phyloP scores from a whole-genome alignment of 2,113 vertebrate species.

The Dasyurus viverrinus region DNA sequence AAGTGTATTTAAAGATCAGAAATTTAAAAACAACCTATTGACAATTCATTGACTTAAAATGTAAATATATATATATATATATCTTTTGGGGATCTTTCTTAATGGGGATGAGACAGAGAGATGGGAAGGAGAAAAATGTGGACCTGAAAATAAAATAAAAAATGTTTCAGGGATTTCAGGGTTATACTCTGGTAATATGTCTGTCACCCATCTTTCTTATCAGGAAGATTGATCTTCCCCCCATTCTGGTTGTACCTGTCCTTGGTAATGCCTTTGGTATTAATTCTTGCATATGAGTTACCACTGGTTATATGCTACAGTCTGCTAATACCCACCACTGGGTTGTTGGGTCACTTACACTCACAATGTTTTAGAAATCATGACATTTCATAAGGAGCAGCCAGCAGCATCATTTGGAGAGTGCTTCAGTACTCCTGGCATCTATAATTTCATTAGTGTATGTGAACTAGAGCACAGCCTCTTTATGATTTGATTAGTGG shows the following conservation, averaged over 20 bases:
- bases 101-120: neutral
- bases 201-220: neutral
- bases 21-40: slow-evolving; percentile 43
- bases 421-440: neutral
- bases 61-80: too few relatives aligned
- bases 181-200: neutral
- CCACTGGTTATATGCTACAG: neutral
- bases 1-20: slow-evolving; percentile 67
- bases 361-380: neutral
- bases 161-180: neutral
- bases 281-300: neutral
- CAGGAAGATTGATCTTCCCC: neutral
- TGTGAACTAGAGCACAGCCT: neutral
- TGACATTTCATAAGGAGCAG: neutral
- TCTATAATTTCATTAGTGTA: neutral
- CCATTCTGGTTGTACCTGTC: neutral
- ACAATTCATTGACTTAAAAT: slow-evolving; percentile 61
- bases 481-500: neutral
- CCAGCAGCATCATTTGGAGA: neutral
- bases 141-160: neutral
- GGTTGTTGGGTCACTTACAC: neutral
- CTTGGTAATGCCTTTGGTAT: neutral
- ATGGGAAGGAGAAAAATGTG: neutral
- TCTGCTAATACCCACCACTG: neutral
- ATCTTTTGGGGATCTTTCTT: neutral